Conservation (phyloP, 2,888 invertebrate genomes). For the Drosophila cognata region DNA sequence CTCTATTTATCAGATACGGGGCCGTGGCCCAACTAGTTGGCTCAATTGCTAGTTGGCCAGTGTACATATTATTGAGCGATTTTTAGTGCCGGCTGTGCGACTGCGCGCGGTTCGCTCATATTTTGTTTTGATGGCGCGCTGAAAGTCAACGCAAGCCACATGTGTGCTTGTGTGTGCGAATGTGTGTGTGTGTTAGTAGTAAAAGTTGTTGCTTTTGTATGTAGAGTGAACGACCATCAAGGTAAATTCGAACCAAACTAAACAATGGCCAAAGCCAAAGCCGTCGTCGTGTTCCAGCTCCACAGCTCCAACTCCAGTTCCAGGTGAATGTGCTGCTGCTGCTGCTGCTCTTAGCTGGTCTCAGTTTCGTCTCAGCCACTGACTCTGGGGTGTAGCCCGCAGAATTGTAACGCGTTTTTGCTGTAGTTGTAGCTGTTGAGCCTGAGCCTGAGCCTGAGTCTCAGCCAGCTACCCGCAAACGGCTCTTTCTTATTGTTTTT, state of each 20-base stretch:
- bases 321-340: conserved; percentile 74
- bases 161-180: conserved; percentile 16
- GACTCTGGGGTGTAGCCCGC: conserved; percentile 74
- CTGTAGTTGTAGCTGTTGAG: conserved; percentile 47
- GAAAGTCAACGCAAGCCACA: conserved; percentile 65
- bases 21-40: conserved; percentile 74
- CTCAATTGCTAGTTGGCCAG: conserved; percentile 78
- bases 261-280: conserved; percentile 79
- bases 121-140: conserved; percentile 82
- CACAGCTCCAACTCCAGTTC: conserved; percentile 44
- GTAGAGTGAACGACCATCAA: conserved; percentile 80
- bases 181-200: conserved; percentile 68
- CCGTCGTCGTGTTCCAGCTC: conserved; percentile 22
- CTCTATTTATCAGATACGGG: conserved; percentile 81
- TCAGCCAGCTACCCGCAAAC: conserved; percentile 43
- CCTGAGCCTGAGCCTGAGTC: conserved; percentile 17
- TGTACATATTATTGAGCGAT: conserved; percentile 81
- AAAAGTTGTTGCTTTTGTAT: conserved; percentile 74
- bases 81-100: conserved; percentile 68
- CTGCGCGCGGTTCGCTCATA: conserved; percentile 68
- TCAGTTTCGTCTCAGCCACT: conserved; percentile 40
- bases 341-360: conserved; percentile 38
- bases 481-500: conserved; percentile 77
- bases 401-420: conserved; percentile 78
- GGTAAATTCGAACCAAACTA: conserved; percentile 68